Evolutionary conservation across 2,888 invertebrate genomes (phyloP).

Genomic region (Standfussiana lucernea): DNA sequence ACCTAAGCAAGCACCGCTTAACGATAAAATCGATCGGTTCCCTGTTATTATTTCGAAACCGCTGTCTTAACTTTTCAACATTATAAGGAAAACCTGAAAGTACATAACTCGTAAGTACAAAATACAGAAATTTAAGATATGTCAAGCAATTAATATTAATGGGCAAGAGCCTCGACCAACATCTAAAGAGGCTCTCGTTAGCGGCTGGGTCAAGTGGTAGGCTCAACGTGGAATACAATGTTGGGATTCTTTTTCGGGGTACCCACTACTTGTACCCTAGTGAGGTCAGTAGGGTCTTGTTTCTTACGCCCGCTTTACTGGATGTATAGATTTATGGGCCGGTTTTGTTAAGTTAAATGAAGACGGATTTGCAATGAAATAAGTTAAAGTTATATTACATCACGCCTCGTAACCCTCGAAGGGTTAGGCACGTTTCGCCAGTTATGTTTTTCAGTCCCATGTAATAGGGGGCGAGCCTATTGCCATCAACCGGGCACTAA

Average conservation of each 20-base stretch:
- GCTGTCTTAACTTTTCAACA: neutral
- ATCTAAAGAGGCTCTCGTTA: conserved; percentile 52
- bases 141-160: conserved; percentile 53
- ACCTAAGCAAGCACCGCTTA: no score
- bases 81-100: neutral
- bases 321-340: neutral
- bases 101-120: conserved; percentile 21
- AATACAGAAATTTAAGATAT: conserved; percentile 18
- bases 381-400: no score
- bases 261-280: conserved; percentile 23
- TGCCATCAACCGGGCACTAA: no score
- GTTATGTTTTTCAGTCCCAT: no score
- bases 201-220: conserved; percentile 55
- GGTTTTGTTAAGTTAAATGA: neutral
- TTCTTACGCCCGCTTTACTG: neutral
- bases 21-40: no score
- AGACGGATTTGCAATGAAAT: neutral
- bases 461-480: no score
- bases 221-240: conserved; percentile 31
- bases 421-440: no score
- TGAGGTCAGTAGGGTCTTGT: neutral
- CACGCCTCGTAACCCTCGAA: no score
- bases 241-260: conserved; percentile 11
- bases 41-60: neutral
- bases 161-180: conserved; percentile 39